These are phyloP conservation scores for Galerucella pusilla DNA, from an alignment of 2,888 invertebrate species.

Conservation along the genomic window DNA sequence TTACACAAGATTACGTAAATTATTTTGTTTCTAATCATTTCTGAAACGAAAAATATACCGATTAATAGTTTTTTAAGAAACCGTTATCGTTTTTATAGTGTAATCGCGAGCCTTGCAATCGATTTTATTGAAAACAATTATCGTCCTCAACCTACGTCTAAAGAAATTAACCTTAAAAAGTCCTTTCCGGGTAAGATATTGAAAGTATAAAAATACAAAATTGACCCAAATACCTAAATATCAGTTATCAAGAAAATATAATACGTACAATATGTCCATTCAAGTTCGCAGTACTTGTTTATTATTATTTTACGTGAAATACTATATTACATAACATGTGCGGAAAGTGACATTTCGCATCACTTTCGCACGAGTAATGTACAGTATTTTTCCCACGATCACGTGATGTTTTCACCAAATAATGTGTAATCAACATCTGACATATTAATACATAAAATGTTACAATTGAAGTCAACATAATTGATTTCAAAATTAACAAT, in stretches of 20 bases:
- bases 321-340: no score
- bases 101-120: background rate
- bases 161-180: background rate
- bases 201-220: background rate
- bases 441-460: no score
- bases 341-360: no score
- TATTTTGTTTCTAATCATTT: background rate
- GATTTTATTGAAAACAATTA: background rate
- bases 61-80: background rate
- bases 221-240: conserved; percentile 7
- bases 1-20: background rate
- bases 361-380: no score
- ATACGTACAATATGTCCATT: background rate
- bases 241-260: background rate
- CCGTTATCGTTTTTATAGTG: background rate
- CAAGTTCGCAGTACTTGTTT: no score
- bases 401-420: no score
- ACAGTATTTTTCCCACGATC: no score
- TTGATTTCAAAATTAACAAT: no score
- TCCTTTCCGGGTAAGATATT: background rate
- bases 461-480: no score
- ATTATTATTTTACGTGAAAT: no score
- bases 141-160: conserved; percentile 1
- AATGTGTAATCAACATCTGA: no score
- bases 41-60: background rate